phyloP scores from a whole-genome alignment of 1,140 invertebrate genomes.

The Belonocnema kinseyi region DNA sequence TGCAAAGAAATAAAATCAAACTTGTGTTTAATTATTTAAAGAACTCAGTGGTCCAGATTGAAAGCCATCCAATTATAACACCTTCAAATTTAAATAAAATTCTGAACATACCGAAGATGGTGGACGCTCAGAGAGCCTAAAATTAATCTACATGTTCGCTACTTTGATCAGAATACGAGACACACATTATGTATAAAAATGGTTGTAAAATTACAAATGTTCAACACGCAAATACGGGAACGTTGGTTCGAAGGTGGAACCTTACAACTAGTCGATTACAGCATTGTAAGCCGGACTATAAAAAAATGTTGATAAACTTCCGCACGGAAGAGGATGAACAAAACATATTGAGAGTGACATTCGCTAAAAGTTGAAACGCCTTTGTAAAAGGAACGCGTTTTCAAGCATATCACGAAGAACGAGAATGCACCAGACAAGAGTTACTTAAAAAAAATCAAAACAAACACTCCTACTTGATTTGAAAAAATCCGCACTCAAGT shows the following conservation, averaged over 20 bases:
- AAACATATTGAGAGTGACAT: neutral
- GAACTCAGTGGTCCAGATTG: no score
- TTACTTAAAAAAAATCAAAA: no score
- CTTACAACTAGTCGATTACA: constrained; percentile 24
- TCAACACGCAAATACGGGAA: constrained; percentile 12
- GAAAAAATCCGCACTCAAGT: no score
- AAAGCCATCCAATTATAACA: no score
- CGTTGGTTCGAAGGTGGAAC: constrained; percentile 12
- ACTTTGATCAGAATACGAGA: constrained; percentile 19
- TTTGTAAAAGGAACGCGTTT: no score
- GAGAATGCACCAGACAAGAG: no score
- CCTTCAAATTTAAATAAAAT: neutral
- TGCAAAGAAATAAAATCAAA: no score
- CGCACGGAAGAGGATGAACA: constrained; percentile 23
- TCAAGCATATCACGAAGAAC: no score
- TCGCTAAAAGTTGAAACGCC: neutral
- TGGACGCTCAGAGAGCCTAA: neutral
- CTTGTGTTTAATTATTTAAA: no score
- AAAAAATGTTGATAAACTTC: neutral
- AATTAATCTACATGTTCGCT: constrained; percentile 5
- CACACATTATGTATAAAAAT: constrained; percentile 31
- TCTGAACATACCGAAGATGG: neutral
- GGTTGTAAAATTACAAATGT: constrained; percentile 30
- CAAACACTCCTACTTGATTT: no score
- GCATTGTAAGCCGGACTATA: constrained; percentile 25